A percentile compares a stretch with the other conserved stretches of the same genome.
phyloP scores from a whole-genome alignment of 1,140 invertebrate genomes.

The Hypothenemus hampei region DNA sequence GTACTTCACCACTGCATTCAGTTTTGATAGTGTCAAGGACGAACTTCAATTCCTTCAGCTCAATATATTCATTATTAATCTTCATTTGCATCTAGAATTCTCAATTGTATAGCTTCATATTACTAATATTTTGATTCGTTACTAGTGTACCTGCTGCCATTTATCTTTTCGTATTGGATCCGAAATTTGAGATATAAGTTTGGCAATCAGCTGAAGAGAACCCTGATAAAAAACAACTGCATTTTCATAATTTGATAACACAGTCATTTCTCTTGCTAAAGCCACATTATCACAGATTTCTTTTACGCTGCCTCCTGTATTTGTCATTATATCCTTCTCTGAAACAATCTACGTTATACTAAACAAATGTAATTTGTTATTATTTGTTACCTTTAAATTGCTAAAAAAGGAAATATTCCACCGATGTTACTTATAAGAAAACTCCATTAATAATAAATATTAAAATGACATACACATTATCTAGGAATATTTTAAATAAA shows the following conservation, averaged over 20 bases:
- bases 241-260: constrained; percentile 94
- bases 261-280: constrained; percentile 87
- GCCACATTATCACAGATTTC: constrained; percentile 91
- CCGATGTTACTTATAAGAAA: no score
- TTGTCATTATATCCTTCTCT: no score
- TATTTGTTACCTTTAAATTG: no score
- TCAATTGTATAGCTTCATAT: no score
- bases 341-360: no score
- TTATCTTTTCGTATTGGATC: constrained; percentile 75
- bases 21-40: constrained; percentile 51
- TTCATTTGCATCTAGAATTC: constrained; percentile 77
- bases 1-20: constrained; percentile 39
- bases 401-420: no score
- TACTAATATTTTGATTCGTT: neutral
- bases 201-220: constrained; percentile 84
- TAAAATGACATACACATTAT: no score
- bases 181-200: constrained; percentile 72
- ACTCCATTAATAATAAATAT: no score
- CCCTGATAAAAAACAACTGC: constrained; percentile 93
- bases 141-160: constrained; percentile 67
- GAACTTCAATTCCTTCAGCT: constrained; percentile 76
- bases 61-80: constrained; percentile 84
- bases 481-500: no score
- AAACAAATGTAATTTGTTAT: no score
- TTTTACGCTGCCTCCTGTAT: constrained; percentile 79